These are phyloP conservation scores for Bombus polaris DNA, from an alignment of 1,140 invertebrate genomes.

Conservation along the genomic window DNA sequence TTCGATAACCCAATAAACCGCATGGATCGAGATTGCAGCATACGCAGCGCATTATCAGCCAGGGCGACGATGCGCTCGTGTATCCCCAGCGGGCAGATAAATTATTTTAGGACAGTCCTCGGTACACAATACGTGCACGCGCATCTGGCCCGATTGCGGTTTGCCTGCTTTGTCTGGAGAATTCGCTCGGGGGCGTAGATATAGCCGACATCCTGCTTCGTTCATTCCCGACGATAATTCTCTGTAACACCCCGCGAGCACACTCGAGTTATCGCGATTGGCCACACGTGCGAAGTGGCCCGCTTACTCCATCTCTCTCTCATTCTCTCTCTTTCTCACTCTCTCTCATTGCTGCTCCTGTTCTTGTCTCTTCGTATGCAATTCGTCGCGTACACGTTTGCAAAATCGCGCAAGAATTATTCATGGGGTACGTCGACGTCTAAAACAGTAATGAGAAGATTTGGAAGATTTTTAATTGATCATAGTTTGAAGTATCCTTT, in stretches of 20 bases:
- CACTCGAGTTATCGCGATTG: conserved; percentile 68
- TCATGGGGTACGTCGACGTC: neutral
- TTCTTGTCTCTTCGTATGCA: neutral
- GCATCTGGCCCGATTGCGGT: conserved; percentile 60
- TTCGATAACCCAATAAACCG: conserved; percentile 64
- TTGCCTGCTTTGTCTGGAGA: conserved; percentile 69
- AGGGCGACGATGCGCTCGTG: conserved; percentile 5
- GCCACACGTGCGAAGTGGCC: conserved; percentile 67
- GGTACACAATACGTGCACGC: conserved; percentile 61
- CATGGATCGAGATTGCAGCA: conserved; percentile 50
- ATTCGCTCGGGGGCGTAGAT: conserved; percentile 73
- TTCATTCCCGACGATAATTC: conserved; percentile 65
- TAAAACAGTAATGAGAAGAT: neutral
- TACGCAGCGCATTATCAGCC: conserved; percentile 50
- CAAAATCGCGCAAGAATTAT: conserved; percentile 16
- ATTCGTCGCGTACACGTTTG: conserved; percentile 1
- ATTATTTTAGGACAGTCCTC: conserved; percentile 64
- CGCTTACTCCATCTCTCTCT: conserved; percentile 9
- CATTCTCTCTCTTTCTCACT: neutral
- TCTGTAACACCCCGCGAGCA: conserved; percentile 53
- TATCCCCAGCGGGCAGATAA: conserved; percentile 52
- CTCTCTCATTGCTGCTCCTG: neutral
- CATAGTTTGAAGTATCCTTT: neutral
- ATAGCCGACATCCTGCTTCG: conserved; percentile 73
- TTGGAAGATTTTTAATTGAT: neutral